Percentiles rank a stretch among this genome's conserved stretches.
Evolutionary conservation across 2,797 vertebrate species (phyloP).

Genomic region (Furcifer pardalis): DNA sequence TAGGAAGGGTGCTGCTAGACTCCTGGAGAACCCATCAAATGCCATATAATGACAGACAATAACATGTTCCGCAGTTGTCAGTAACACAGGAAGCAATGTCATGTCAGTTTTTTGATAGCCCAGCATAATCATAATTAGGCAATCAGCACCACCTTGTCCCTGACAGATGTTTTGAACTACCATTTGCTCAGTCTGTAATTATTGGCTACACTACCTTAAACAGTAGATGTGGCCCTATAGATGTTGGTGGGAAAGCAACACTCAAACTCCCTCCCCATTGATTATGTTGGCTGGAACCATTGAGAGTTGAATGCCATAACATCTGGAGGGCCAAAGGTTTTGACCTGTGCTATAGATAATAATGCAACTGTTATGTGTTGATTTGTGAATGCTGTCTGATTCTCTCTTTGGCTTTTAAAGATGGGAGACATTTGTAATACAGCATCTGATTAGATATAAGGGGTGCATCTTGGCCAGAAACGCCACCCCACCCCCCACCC

Average conservation of each 20-base stretch:
- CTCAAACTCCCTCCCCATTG: neutral
- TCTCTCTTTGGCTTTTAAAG: slow-evolving; percentile 13
- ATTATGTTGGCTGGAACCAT: neutral
- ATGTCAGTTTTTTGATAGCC: neutral
- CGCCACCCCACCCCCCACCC: no score
- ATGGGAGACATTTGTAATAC: neutral
- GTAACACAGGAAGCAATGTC: neutral
- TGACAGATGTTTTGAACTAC: neutral
- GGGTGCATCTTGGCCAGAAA: slow-evolving; percentile 22
- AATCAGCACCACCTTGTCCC: neutral
- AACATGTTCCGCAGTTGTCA: neutral
- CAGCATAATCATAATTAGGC: neutral
- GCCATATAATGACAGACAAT: neutral
- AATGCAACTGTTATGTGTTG: neutral
- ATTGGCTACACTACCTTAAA: no score
- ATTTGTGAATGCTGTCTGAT: neutral
- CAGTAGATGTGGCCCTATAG: neutral
- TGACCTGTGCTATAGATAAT: neutral
- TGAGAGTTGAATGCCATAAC: neutral
- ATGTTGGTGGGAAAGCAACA: neutral
- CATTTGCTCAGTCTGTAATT: neutral
- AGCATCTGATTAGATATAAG: neutral
- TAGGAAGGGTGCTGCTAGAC: neutral
- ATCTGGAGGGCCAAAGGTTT: neutral
- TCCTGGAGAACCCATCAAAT: neutral